phyloP scores from a whole-genome alignment of 2,888 invertebrate genomes.

The Stenodema calcarata region DNA sequence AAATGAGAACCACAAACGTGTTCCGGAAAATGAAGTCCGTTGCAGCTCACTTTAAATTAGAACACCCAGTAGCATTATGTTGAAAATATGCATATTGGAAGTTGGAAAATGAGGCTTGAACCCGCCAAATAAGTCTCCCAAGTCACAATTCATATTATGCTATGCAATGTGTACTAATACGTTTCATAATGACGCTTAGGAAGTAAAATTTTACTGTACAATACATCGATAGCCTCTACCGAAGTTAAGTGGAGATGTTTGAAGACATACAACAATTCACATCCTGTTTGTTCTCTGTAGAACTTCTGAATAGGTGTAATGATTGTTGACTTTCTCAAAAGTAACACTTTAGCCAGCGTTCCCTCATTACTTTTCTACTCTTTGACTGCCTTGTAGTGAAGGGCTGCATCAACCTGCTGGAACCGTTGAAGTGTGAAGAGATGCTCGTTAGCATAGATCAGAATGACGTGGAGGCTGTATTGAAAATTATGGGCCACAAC shows the following conservation, averaged over 20 bases:
- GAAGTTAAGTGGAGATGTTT: background rate
- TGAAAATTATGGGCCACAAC: conserved; percentile 48
- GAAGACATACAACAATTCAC: background rate
- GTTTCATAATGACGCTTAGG: background rate
- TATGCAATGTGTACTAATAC: too few relatives aligned
- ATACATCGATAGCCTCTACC: background rate
- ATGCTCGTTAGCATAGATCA: conserved; percentile 46
- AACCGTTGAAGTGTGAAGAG: conserved; percentile 44
- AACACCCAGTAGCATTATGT: too few relatives aligned
- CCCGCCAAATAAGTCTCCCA: too few relatives aligned
- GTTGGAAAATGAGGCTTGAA: too few relatives aligned
- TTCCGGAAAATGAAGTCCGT: too few relatives aligned
- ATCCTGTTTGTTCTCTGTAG: background rate
- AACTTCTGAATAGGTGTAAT: conserved; percentile 33
- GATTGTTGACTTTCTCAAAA: conserved; percentile 33
- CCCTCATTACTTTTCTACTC: conserved; percentile 18
- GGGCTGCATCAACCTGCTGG: conserved; percentile 28
- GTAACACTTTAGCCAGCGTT: conserved; percentile 5
- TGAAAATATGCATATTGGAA: too few relatives aligned
- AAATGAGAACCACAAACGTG: too few relatives aligned
- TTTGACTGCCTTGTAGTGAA: background rate
- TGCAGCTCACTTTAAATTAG: too few relatives aligned
- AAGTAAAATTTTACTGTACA: background rate
- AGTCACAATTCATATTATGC: too few relatives aligned
- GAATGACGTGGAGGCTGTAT: conserved; percentile 44